Conservation (phyloP, 2,113 vertebrate genomes). For the Tragelaphus strepsiceros region DNA sequence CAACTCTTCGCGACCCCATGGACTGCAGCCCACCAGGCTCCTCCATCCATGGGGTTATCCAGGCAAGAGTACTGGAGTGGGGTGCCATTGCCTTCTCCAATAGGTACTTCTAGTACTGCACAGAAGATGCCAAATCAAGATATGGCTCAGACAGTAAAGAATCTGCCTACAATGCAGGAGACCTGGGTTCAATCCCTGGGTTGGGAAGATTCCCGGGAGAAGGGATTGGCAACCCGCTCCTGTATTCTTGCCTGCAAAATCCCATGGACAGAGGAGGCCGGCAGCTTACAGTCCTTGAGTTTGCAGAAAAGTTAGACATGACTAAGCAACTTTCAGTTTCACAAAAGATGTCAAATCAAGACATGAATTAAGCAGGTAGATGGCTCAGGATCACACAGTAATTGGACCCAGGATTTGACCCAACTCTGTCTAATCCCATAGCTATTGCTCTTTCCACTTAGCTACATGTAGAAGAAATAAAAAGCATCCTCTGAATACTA, state of each 20-base stretch:
- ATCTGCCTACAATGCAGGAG: neutral
- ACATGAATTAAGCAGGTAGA: neutral
- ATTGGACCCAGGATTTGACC: neutral
- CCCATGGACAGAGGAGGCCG: neutral
- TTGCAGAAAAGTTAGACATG: neutral
- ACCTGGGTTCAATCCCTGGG: neutral
- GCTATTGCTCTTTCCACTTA: neutral
- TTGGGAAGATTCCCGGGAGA: neutral
- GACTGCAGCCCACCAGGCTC: no score
- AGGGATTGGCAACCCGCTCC: neutral
- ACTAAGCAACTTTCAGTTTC: neutral
- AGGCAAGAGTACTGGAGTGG: no score
- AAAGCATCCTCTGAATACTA: neutral
- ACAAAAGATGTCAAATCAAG: neutral
- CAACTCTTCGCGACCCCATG: no score
- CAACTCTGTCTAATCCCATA: neutral
- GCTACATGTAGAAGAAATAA: neutral
- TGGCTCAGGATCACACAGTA: neutral
- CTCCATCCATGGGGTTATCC: no score
- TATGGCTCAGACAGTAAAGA: neutral
- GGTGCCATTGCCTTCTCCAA: no score
- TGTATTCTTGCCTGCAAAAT: neutral
- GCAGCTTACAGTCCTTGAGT: neutral
- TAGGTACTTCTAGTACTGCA: neutral
- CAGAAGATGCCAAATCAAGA: neutral